Conservation (phyloP, 2,888 invertebrate genomes). For the Onthophagus sagittarius region DNA sequence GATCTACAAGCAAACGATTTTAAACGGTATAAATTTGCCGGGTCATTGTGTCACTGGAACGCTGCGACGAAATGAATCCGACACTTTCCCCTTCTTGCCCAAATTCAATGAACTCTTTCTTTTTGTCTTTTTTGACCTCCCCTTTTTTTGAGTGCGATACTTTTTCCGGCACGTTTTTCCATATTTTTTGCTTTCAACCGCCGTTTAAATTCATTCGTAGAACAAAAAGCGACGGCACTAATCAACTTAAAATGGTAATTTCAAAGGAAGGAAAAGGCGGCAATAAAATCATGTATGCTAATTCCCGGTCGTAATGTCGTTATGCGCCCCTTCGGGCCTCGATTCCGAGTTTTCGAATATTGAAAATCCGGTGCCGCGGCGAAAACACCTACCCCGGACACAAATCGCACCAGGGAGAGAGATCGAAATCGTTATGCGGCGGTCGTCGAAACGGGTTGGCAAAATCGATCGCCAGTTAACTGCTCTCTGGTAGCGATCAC, state of each 20-base stretch:
- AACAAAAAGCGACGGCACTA: background rate
- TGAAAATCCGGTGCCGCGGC: background rate
- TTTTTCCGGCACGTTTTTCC: background rate
- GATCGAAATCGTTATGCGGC: background rate
- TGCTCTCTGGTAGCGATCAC: background rate
- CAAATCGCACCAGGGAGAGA: background rate
- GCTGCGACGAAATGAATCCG: background rate
- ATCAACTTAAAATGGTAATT: background rate
- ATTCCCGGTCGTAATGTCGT: background rate
- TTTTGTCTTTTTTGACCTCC: background rate
- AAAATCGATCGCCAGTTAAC: background rate
- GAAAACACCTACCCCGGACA: background rate
- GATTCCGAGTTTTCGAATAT: background rate
- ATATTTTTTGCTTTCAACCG: background rate
- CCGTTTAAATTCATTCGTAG: background rate
- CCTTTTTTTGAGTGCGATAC: background rate
- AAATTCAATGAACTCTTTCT: background rate
- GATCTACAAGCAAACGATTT: slow-evolving; percentile 24
- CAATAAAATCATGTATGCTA: background rate
- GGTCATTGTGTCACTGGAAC: background rate
- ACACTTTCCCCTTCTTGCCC: background rate
- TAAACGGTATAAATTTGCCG: slow-evolving; percentile 21
- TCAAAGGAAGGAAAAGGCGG: background rate
- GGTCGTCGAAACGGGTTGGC: background rate
- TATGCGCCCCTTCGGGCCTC: background rate